phyloP scores from a whole-genome alignment of 2,888 invertebrate species.

The Cheilosia vernalis region DNA sequence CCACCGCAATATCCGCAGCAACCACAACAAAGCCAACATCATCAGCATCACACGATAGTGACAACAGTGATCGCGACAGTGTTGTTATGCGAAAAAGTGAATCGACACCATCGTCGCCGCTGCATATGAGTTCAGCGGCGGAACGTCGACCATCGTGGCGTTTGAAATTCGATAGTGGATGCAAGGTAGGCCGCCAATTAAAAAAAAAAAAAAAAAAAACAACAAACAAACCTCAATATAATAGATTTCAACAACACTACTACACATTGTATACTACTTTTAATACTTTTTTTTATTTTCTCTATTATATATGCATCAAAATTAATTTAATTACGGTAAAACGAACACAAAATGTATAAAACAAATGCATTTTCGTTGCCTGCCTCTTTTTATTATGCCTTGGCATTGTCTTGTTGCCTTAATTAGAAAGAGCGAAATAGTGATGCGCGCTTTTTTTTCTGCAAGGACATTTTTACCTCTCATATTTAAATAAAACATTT shows the following conservation, averaged over 20 bases:
- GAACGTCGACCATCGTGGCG: conserved; percentile 97
- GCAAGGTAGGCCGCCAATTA: conserved; percentile 88
- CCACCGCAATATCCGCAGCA: conserved; percentile 24
- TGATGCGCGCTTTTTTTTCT: conserved; percentile 34
- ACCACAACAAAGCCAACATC: conserved; percentile 73
- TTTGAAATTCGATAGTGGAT: conserved; percentile 93
- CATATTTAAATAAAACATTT: conserved; percentile 23
- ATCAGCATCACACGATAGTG: conserved; percentile 73
- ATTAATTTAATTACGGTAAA: conserved; percentile 59
- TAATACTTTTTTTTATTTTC: conserved; percentile 52
- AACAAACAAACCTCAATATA: conserved; percentile 61
- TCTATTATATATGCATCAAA: conserved; percentile 62
- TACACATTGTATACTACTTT: conserved; percentile 51
- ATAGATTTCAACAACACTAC: conserved; percentile 71
- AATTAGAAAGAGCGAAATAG: conserved; percentile 42
- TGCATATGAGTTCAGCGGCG: conserved; percentile 77
- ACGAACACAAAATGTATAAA: conserved; percentile 49
- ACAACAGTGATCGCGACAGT: conserved; percentile 76
- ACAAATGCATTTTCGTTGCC: conserved; percentile 65
- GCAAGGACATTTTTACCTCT: conserved; percentile 20
- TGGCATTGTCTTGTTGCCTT: conserved; percentile 59
- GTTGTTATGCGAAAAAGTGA: conserved; percentile 70
- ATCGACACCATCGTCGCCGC: conserved; percentile 77
- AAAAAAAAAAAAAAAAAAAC: conserved; percentile 47
- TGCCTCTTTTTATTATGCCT: conserved; percentile 63